These are phyloP conservation scores for Pelobates fuscus DNA, from an alignment of 2,113 vertebrate species.

Conservation along the genomic window DNA sequence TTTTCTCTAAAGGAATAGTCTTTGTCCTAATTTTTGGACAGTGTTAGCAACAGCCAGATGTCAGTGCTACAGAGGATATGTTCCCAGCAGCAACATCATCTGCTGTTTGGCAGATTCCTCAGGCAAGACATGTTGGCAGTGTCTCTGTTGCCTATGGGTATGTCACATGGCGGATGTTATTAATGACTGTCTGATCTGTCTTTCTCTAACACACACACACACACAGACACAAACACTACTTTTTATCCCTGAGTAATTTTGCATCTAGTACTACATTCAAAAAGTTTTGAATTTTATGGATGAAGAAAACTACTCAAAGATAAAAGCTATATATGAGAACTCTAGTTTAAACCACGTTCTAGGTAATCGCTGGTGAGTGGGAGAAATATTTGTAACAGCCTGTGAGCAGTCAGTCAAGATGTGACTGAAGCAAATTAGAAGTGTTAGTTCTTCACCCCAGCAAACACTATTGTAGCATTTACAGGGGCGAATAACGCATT, in stretches of 20 bases:
- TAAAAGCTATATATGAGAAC: no score
- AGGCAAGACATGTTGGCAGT: conserved; percentile 42
- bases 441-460: no score
- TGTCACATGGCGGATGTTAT: conserved; percentile 48
- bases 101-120: conserved; percentile 46
- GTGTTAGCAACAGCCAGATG: conserved; percentile 30
- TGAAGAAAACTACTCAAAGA: no score
- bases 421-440: no score
- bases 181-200: conserved; percentile 27
- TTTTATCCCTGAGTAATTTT: conserved; percentile 32
- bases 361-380: no score
- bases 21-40: conserved; percentile 9
- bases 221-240: background rate
- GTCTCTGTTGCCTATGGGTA: conserved; percentile 34
- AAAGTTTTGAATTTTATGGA: background rate
- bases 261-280: conserved; percentile 5
- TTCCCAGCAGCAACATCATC: conserved; percentile 38
- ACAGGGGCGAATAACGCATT: no score
- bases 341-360: no score
- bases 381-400: no score
- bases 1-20: background rate
- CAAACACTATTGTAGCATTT: no score
- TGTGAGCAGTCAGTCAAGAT: no score
- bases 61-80: conserved; percentile 21
- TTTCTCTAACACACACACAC: background rate